These are phyloP conservation scores for Pemphigus obesinymphae DNA, from an alignment of 1,140 invertebrate genomes.

Conservation along the genomic window DNA sequence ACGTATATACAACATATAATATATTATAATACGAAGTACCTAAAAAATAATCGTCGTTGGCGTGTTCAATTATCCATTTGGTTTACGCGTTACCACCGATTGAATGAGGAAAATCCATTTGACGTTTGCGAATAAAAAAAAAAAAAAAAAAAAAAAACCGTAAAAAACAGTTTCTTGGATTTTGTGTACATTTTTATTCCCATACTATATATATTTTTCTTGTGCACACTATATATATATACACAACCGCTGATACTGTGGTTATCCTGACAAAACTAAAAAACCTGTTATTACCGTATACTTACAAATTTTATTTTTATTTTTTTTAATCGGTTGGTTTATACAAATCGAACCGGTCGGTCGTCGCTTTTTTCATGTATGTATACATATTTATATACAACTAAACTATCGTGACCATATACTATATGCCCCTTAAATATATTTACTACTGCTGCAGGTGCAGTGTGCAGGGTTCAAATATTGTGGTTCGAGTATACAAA, in stretches of 20 bases:
- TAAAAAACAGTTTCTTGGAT: slow-evolving; percentile 19
- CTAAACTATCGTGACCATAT: not conserved
- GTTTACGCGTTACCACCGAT: not conserved
- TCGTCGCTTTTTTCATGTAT: not conserved
- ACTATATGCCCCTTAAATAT: not conserved
- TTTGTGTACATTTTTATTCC: slow-evolving; percentile 24
- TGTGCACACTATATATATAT: no score
- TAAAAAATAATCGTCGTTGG: not conserved
- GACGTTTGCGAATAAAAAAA: not conserved
- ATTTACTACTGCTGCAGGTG: not conserved
- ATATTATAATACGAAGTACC: not conserved
- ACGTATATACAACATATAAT: not conserved
- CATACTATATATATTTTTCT: not conserved
- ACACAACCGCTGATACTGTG: no score
- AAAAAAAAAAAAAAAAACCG: slow-evolving; percentile 19
- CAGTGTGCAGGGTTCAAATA: not conserved
- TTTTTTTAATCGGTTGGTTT: not conserved
- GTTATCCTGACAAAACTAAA: not conserved
- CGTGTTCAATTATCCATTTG: not conserved
- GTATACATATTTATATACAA: not conserved
- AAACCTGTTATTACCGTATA: slow-evolving; percentile 35
- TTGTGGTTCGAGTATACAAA: not conserved
- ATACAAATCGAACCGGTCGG: slow-evolving; percentile 32
- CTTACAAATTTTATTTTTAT: not conserved
- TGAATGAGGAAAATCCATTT: not conserved